Evolutionary conservation across 2,113 vertebrate genomes (phyloP).

Genomic region (Deroptyus accipitrinus): DNA sequence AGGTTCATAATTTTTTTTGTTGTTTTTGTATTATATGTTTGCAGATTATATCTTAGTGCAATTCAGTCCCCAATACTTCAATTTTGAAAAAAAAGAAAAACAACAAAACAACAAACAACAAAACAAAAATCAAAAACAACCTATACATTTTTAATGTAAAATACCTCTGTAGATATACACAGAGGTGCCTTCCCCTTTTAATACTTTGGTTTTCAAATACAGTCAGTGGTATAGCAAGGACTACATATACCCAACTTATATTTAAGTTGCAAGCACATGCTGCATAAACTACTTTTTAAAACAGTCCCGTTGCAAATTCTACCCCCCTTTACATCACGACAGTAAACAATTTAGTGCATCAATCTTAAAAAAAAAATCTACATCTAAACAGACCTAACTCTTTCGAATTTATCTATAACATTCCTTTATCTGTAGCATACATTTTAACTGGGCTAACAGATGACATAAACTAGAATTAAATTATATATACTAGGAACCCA

Average conservation of each 20-base stretch:
- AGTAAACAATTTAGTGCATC: conserved; percentile 90
- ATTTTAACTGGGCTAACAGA: conserved; percentile 85
- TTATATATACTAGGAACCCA: conserved; percentile 84
- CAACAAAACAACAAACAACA: neutral
- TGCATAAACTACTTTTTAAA: conserved; percentile 87
- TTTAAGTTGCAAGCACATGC: conserved; percentile 92
- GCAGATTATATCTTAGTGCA: conserved; percentile 93
- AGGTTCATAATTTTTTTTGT: conserved; percentile 70
- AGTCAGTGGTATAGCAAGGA: conserved; percentile 87
- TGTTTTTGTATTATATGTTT: conserved; percentile 83
- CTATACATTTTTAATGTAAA: conserved; percentile 85
- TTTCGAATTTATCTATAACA: conserved; percentile 83
- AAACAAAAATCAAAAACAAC: neutral
- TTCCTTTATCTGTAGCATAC: conserved; percentile 85
- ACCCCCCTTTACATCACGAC: conserved; percentile 84
- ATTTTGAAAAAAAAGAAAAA: conserved; percentile 67
- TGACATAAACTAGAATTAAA: conserved; percentile 90
- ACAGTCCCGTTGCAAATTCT: conserved; percentile 85
- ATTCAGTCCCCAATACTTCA: conserved; percentile 91
- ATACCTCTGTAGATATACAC: conserved; percentile 82
- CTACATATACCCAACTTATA: conserved; percentile 88
- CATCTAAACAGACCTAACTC: conserved; percentile 83
- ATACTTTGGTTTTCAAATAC: conserved; percentile 92
- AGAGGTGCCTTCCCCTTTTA: conserved; percentile 79
- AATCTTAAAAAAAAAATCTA: conserved; percentile 79